Base-by-base conservation (phyloP, 2,797 vertebrate genomes). In the Remorina albescens region DNA sequence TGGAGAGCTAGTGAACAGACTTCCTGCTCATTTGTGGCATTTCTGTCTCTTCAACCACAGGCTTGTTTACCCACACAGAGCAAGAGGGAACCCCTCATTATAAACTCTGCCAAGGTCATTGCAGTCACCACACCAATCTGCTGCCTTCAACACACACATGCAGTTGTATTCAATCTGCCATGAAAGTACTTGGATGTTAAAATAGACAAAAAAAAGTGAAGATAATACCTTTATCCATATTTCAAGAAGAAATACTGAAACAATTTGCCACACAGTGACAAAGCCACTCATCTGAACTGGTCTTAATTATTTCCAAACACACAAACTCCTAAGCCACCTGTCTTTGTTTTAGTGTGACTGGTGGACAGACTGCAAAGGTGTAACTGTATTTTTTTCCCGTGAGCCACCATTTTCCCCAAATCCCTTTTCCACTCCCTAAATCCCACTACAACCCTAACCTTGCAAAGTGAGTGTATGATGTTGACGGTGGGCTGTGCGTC, bases 1-100 rank as follows among this genome's bases (percentile, higher is more conserved):
- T 86, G 86, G 81, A 91, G 86, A 90, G 86, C 82, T 69, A 83
- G 87, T 61, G 82, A 80, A 88, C 88, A 86, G 79, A 88, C 77
- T 88, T 91, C 84, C 86, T 86, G 91, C 90, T 93, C 91, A 90
- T 93, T 93, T 93, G 93, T 92, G 88, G 84, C 82, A 80, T 89
- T 84, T 90, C 89, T 89, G 82, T 90, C 82, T 94, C 87, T 88
- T 91, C 86, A 82, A 90, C 88, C 83, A 86, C 85, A 63, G 80
- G 81, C 88, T 87, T 92, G 90, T 93, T 93, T 92, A 92, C 86
- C 87, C 82, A 83, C 79, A 81, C 83, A 88, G 76, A 86, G 79
- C 83, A 89, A 86, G 82, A 91, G 89, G 91, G 88, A 92, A 91
- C 78, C 90, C 91, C 89, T 92, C 89, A 89, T 92, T 93, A 91